Percentiles rank a stretch among this genome's conserved stretches.
phyloP scores from a whole-genome alignment of 2,888 invertebrate species.

The Eledone cirrhosa region DNA sequence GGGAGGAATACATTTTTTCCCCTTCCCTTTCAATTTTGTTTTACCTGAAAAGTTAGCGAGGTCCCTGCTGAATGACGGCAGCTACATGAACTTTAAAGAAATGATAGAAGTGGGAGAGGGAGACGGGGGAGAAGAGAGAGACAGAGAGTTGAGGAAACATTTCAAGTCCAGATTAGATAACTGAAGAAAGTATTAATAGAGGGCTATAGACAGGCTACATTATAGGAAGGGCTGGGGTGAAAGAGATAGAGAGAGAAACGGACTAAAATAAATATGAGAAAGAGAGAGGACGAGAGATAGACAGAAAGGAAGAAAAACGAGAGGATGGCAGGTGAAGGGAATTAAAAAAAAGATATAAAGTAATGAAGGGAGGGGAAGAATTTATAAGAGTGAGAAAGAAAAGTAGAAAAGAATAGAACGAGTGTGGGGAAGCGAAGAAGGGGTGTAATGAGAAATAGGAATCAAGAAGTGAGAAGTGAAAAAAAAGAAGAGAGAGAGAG shows the following conservation, averaged over 20 bases:
- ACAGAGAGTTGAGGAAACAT: too few species aligned
- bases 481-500: neutral
- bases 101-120: too few species aligned
- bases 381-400: neutral
- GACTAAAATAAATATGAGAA: neutral
- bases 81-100: too few species aligned
- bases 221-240: neutral
- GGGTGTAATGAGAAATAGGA: neutral
- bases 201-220: too few species aligned
- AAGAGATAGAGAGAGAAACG: neutral
- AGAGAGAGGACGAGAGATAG: neutral
- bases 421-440: neutral
- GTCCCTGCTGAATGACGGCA: too few species aligned
- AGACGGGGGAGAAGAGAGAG: neutral
- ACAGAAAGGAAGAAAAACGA: neutral
- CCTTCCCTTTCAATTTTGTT: too few species aligned
- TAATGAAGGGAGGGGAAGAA: neutral
- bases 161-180: too few species aligned
- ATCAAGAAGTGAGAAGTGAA: neutral
- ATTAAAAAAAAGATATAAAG: neutral
- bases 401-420: neutral
- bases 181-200: too few species aligned
- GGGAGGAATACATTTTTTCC: too few species aligned
- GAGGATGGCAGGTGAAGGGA: neutral
- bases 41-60: too few species aligned